Evolutionary conservation across 2,888 invertebrate genomes (phyloP).

Genomic region (Ferrisia virgata): DNA sequence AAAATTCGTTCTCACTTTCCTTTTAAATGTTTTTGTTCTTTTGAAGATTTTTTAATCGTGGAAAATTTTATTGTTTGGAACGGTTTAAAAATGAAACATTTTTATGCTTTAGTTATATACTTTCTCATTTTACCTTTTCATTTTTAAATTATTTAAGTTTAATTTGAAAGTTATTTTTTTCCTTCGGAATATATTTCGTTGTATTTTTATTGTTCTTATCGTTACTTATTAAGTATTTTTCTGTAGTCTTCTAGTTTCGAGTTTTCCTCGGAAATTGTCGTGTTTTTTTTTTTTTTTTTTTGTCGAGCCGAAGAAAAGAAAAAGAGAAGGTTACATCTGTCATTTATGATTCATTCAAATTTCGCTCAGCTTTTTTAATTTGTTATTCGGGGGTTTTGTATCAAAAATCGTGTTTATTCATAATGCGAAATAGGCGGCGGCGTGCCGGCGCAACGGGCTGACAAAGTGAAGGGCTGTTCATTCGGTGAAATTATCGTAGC

Average conservation of each 20-base stretch:
- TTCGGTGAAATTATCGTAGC: neutral
- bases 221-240: neutral
- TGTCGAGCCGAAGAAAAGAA: neutral
- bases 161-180: neutral
- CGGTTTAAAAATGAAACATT: neutral
- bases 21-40: neutral
- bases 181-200: neutral
- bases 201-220: neutral
- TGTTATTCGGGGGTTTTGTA: neutral
- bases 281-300: neutral
- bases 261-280: neutral
- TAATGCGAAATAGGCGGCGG: neutral
- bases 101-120: neutral
- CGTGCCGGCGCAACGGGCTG: no score
- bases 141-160: neutral
- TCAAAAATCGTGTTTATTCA: neutral
- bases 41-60: neutral
- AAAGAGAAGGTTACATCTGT: neutral
- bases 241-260: neutral
- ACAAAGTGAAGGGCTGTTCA: neutral
- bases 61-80: neutral
- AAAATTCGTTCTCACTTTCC: neutral
- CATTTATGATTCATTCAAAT: neutral
- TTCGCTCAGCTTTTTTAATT: neutral
- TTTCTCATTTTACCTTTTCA: neutral